Percentiles rank a stretch among this genome's conserved stretches.
Conservation (phyloP, 2,797 vertebrate genomes). For the Mustela erminea region DNA sequence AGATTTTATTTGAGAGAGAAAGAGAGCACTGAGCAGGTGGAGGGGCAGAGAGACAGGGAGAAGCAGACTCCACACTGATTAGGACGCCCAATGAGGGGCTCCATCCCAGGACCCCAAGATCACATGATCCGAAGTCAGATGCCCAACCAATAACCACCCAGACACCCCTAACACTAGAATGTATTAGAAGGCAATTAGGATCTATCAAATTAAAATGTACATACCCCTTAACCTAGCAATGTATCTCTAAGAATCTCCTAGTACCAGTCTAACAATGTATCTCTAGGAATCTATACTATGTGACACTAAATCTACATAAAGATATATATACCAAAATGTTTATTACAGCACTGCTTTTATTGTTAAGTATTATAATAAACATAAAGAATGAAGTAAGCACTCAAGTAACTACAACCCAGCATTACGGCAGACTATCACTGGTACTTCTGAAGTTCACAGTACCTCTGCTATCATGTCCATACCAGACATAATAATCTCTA, state of each 20-base stretch:
- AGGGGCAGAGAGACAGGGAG: not conserved
- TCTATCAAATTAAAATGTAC: not conserved
- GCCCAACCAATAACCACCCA: not conserved
- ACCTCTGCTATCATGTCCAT: not conserved
- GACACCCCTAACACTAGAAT: not conserved
- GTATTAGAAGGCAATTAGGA: not conserved
- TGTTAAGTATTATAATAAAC: not conserved
- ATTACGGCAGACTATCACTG: not conserved
- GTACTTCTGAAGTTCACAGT: not conserved
- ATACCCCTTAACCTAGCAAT: not conserved
- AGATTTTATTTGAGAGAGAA: not conserved
- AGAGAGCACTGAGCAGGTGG: not conserved
- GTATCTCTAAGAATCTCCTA: too few species aligned
- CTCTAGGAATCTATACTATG: not conserved
- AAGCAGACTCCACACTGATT: not conserved
- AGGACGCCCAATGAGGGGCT: not conserved
- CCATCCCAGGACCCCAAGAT: not conserved
- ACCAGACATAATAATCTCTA: not conserved
- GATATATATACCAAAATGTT: not conserved
- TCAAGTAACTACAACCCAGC: not conserved
- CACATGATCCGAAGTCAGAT: not conserved
- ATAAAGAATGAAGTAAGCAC: not conserved
- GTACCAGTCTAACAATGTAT: not conserved
- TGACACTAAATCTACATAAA: not conserved
- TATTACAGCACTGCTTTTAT: not conserved